Conservation (phyloP, 2,797 vertebrate genomes). For the Luscinia luscinia region DNA sequence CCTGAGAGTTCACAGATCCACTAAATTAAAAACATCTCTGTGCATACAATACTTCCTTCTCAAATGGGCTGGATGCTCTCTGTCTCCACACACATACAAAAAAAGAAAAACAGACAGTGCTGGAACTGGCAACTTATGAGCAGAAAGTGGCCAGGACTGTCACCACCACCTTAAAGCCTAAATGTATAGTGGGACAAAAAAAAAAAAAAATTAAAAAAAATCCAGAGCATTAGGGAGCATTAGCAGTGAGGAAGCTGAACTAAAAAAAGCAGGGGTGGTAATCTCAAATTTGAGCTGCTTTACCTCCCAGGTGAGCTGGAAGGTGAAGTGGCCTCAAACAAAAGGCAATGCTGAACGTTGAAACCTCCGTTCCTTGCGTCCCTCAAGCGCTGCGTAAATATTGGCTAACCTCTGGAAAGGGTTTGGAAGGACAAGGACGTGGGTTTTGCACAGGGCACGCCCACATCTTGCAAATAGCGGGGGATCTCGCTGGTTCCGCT, state of each 20-base stretch:
- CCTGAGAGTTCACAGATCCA: neutral
- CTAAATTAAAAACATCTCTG: slow-evolving; percentile 4
- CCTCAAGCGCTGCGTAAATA: slow-evolving; percentile 5
- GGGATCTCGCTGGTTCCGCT: neutral
- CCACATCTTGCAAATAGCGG: slow-evolving; percentile 32
- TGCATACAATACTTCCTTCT: neutral
- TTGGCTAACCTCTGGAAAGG: slow-evolving; percentile 16
- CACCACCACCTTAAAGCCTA: neutral
- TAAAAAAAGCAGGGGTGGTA: neutral
- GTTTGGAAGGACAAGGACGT: neutral
- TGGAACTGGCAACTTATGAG: neutral
- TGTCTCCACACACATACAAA: neutral
- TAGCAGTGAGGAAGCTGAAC: neutral
- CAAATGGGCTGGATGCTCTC: neutral
- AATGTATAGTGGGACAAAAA: neutral
- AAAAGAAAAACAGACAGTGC: neutral
- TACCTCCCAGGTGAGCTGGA: slow-evolving; percentile 19
- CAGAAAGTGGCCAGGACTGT: neutral
- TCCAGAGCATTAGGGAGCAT: neutral
- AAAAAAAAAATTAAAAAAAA: too few relatives aligned
- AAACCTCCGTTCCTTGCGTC: neutral
- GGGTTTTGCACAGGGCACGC: slow-evolving; percentile 3
- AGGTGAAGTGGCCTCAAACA: slow-evolving; percentile 11
- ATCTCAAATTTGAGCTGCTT: neutral
- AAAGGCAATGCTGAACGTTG: neutral